Conservation (phyloP, 2,888 invertebrate species). For the Phaedon cochleariae region DNA sequence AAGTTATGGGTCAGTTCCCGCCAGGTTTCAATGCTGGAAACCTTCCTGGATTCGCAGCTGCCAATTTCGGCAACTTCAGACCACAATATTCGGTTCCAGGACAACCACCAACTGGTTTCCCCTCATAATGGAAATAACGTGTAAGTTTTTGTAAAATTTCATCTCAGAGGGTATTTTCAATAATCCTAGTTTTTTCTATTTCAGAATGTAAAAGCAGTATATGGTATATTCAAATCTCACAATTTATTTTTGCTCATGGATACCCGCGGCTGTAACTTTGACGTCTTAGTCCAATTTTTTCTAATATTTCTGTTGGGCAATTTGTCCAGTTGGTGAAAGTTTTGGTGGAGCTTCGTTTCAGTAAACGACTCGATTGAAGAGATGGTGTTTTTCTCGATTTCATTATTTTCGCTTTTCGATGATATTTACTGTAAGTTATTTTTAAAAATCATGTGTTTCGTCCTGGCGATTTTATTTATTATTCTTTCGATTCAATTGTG, state of each 20-base stretch:
- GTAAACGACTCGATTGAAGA: neutral
- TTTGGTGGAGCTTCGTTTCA: too few species aligned
- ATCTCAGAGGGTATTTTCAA: neutral
- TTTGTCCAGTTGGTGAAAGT: neutral
- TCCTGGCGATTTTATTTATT: conserved; percentile 6
- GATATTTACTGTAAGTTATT: neutral
- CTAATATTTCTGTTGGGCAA: neutral
- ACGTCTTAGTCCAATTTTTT: conserved; percentile 3
- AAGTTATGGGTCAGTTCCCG: conserved; percentile 86
- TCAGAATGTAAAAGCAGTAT: too few species aligned
- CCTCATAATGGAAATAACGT: conserved; percentile 52
- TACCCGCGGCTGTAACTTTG: neutral
- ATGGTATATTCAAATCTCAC: neutral
- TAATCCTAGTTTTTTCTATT: conserved; percentile 8
- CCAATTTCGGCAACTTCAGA: conserved; percentile 89
- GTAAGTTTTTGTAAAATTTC: conserved; percentile 1
- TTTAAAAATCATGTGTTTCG: neutral
- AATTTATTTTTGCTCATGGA: neutral
- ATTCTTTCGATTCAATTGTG: neutral
- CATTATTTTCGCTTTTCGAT: conserved; percentile 1
- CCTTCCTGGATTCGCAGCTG: conserved; percentile 76
- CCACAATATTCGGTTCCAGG: conserved; percentile 85
- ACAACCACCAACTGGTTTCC: conserved; percentile 64
- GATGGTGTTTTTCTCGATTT: neutral
- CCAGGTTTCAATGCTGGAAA: conserved; percentile 79